A percentile compares a stretch with the other conserved stretches of the same genome.
These are phyloP conservation scores for Holacanthella duospinosa DNA, from an alignment of 2,888 invertebrate genomes.

Conservation along the genomic window DNA sequence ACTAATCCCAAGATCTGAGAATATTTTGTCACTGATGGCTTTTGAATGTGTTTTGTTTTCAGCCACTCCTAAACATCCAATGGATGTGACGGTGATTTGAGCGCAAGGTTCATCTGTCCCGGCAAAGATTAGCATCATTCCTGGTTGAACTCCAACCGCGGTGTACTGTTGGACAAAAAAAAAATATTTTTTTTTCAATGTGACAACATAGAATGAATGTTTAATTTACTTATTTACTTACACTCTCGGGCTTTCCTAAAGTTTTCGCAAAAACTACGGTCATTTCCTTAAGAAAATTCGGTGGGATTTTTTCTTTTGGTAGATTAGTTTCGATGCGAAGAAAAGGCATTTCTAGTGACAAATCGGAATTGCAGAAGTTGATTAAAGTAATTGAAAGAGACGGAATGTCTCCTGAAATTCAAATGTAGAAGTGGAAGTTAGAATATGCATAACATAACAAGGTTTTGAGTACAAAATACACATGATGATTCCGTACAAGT, in stretches of 20 bases:
- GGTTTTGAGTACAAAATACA: too few relatives aligned
- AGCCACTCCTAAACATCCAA: neutral
- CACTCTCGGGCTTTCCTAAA: neutral
- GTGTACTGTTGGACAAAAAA: neutral
- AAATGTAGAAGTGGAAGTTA: neutral
- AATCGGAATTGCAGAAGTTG: too few relatives aligned
- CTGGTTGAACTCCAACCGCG: neutral
- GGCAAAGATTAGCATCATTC: neutral
- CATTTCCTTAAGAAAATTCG: constrained; percentile 2
- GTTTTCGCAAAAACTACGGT: neutral
- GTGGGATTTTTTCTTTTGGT: neutral
- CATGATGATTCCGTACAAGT: too few relatives aligned
- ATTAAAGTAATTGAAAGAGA: too few relatives aligned
- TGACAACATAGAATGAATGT: too few relatives aligned
- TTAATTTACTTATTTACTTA: constrained; percentile 1
- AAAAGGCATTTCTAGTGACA: neutral
- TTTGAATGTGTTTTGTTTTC: neutral
- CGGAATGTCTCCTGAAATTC: neutral
- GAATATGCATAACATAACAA: too few relatives aligned
- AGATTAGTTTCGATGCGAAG: neutral
- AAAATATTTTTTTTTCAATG: neutral
- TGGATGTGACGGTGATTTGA: neutral
- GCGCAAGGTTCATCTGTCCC: neutral
- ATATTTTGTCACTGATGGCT: neutral
- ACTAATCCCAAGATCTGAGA: neutral